Conservation (phyloP, 1,140 invertebrate genomes). For the Drosophila tsacasi region DNA sequence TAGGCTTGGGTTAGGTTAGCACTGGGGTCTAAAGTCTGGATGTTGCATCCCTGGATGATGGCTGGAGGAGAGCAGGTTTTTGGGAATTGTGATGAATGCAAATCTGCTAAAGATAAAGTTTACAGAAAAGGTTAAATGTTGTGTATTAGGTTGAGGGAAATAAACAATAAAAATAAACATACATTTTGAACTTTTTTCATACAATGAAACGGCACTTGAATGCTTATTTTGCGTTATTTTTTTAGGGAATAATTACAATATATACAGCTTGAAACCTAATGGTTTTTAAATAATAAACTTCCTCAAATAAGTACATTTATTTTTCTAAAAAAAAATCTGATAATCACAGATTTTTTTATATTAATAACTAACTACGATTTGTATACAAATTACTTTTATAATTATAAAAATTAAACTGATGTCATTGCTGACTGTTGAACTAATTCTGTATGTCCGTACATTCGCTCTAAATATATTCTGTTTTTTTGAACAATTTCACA, state of each 20-base stretch:
- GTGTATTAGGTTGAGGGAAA: background rate
- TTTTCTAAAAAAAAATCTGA: background rate
- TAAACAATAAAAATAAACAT: background rate
- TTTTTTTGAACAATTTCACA: background rate
- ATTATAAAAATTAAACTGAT: slow-evolving; percentile 1
- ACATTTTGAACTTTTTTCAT: background rate
- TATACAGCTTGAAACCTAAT: background rate
- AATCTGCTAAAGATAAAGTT: slow-evolving; percentile 18
- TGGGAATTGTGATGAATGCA: background rate
- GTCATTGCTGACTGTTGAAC: background rate
- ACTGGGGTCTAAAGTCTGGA: slow-evolving; percentile 10
- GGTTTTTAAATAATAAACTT: background rate
- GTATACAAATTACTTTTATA: background rate
- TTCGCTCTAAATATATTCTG: background rate
- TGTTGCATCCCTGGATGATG: slow-evolving; percentile 61
- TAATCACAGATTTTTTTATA: background rate
- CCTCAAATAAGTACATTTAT: background rate
- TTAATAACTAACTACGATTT: background rate
- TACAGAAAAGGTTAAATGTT: background rate
- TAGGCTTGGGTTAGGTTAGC: slow-evolving; percentile 10
- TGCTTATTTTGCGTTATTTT: background rate
- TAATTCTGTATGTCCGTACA: background rate
- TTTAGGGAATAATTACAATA: background rate
- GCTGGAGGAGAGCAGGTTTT: background rate
- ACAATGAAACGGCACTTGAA: background rate